Percentiles rank a stretch among this genome's conserved stretches.
Evolutionary conservation across 2,888 invertebrate species (phyloP).

Genomic region (Brenthis hecate): DNA sequence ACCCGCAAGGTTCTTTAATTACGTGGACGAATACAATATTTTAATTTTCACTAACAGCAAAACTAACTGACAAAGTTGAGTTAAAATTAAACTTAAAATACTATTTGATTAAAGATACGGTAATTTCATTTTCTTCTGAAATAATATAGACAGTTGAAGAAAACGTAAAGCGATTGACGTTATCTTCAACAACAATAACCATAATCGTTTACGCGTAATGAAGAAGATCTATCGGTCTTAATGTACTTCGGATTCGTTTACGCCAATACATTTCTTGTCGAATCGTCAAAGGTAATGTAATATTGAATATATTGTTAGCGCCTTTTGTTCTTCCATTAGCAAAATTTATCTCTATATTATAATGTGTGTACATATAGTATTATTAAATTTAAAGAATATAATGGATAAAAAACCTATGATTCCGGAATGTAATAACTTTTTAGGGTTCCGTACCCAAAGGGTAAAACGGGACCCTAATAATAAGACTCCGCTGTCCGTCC

Average conservation of each 20-base stretch:
- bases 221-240: conserved; percentile 18
- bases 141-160: background rate
- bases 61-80: too few species aligned
- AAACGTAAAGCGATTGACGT: conserved; percentile 17
- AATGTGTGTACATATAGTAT: too few species aligned
- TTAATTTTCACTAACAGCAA: too few species aligned
- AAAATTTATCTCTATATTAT: background rate
- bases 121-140: background rate
- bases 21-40: too few species aligned
- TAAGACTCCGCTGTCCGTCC: too few species aligned
- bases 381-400: too few species aligned
- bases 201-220: conserved; percentile 21
- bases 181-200: conserved; percentile 17
- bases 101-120: background rate
- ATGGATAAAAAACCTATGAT: too few species aligned
- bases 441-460: too few species aligned
- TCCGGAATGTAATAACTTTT: too few species aligned
- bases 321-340: conserved; percentile 15
- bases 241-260: conserved; percentile 21
- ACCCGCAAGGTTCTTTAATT: too few species aligned
- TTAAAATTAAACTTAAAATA: too few species aligned
- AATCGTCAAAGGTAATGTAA: conserved; percentile 18
- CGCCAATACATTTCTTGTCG: conserved; percentile 2
- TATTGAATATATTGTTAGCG: conserved; percentile 7
- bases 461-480: too few species aligned